These are phyloP conservation scores for Drosophila baimaii DNA, from an alignment of 1,140 invertebrate species.

Conservation along the genomic window DNA sequence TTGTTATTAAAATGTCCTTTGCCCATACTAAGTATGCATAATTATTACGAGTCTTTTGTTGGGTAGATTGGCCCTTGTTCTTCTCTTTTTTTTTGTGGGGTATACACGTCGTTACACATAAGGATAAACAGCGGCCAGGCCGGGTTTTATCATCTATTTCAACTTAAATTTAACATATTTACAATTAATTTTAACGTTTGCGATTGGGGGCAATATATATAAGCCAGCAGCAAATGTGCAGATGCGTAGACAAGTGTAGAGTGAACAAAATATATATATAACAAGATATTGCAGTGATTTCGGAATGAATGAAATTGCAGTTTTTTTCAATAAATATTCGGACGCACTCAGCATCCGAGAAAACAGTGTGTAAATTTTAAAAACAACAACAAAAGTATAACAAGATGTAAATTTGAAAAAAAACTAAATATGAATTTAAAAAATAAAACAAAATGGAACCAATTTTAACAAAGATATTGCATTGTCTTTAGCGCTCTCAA, in stretches of 20 bases:
- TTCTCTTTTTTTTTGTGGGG: constrained; percentile 12
- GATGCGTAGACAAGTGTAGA: constrained; percentile 4
- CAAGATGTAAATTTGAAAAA: not conserved
- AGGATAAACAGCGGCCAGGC: constrained; percentile 68
- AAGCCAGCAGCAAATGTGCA: constrained; percentile 22
- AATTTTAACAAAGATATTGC: constrained; percentile 4
- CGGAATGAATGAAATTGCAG: not conserved
- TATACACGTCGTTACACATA: constrained; percentile 33
- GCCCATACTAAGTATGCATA: constrained; percentile 70
- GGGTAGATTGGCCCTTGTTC: constrained; percentile 40
- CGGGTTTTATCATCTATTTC: constrained; percentile 65
- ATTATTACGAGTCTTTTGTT: constrained; percentile 23
- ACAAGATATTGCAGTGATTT: constrained; percentile 3
- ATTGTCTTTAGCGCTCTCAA: not conserved
- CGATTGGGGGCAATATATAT: constrained; percentile 20
- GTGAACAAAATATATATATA: not conserved
- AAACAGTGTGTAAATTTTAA: not conserved
- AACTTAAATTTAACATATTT: constrained; percentile 71
- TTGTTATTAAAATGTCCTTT: not conserved
- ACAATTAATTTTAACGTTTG: constrained; percentile 54
- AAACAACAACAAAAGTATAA: not conserved
- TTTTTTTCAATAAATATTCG: not conserved
- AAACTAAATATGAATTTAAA: not conserved
- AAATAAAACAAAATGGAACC: not conserved
- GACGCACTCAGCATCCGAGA: not conserved